Conservation (phyloP, 2,113 vertebrate genomes). For the Grammomys surdaster region DNA sequence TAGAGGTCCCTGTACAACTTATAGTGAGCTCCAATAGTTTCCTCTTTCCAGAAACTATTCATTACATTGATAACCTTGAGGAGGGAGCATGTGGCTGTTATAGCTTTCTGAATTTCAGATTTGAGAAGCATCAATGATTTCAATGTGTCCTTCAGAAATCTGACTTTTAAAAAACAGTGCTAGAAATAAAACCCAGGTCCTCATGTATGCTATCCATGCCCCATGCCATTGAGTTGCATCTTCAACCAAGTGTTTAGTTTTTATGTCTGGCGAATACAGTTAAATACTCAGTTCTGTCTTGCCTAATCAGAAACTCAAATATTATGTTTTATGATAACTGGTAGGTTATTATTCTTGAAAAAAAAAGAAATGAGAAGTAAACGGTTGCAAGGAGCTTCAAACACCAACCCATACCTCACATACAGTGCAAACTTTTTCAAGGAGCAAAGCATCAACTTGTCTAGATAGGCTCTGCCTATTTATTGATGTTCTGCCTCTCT, state of each 20-base stretch:
- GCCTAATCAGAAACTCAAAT: not conserved
- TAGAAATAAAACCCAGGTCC: not conserved
- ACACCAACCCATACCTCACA: not conserved
- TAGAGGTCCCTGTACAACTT: not conserved
- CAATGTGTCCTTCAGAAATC: conserved; percentile 25
- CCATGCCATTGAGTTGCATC: not conserved
- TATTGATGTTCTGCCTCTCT: not conserved
- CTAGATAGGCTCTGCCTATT: not conserved
- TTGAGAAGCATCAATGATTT: not conserved
- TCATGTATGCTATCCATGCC: not conserved
- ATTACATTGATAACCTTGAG: not conserved
- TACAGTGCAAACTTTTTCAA: not conserved
- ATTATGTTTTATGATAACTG: not conserved
- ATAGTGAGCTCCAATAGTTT: not conserved
- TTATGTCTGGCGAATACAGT: not conserved
- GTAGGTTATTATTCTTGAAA: not conserved
- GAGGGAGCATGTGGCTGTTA: not conserved
- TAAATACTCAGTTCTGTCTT: not conserved
- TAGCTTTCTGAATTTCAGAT: not conserved
- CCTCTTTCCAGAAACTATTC: not conserved
- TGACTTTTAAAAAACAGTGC: not conserved
- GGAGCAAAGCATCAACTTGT: not conserved
- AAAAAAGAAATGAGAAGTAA: conserved; percentile 22
- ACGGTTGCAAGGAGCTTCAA: not conserved
- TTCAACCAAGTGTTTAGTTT: conserved; percentile 17